Conservation (phyloP, 2,797 vertebrate genomes). For the Caiman crocodilus region DNA sequence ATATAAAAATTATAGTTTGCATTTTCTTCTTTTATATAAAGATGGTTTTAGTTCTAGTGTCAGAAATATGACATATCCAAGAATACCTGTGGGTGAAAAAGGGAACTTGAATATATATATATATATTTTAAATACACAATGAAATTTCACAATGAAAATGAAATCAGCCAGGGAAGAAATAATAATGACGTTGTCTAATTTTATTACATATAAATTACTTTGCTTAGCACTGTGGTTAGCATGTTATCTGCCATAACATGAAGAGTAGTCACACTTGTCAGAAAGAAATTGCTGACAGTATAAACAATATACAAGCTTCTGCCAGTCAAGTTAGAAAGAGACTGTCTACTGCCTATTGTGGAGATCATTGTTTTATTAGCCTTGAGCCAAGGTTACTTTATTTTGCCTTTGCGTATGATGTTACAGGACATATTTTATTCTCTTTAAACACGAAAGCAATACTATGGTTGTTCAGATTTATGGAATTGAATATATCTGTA, state of each 20-base stretch:
- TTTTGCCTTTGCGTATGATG: neutral
- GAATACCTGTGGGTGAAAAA: conserved; percentile 24
- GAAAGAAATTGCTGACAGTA: conserved; percentile 43
- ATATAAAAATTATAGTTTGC: neutral
- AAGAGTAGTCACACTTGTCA: neutral
- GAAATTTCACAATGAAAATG: conserved; percentile 49
- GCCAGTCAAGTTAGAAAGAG: conserved; percentile 34
- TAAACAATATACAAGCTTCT: conserved; percentile 5
- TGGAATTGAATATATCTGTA: neutral
- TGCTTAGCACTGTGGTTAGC: conserved; percentile 47
- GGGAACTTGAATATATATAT: neutral
- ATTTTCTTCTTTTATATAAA: neutral
- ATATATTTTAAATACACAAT: conserved; percentile 36
- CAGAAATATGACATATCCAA: conserved; percentile 11
- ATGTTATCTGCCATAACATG: conserved; percentile 33
- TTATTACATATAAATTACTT: conserved; percentile 44
- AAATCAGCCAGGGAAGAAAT: conserved; percentile 62
- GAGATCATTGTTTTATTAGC: neutral
- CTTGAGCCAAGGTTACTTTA: conserved; percentile 18
- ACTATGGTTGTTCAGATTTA: neutral
- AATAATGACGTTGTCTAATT: conserved; percentile 17
- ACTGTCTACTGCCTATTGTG: neutral
- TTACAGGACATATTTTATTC: neutral
- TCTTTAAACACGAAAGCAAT: neutral
- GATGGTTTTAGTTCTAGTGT: conserved; percentile 36